Conservation (phyloP, 2,797 vertebrate genomes). For the Mastacembelus armatus region DNA sequence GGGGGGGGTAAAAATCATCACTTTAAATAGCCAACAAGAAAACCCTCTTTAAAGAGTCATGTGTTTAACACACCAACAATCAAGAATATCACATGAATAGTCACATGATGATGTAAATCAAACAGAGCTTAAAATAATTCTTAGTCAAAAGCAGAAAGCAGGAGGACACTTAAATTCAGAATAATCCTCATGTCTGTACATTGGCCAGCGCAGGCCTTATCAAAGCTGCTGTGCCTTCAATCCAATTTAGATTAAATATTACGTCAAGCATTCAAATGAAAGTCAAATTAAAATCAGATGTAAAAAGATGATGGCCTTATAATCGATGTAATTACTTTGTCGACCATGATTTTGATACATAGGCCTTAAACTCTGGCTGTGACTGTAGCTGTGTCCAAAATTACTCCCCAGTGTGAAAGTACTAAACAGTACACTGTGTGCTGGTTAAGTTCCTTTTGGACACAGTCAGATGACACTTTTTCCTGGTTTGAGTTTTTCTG, state of each 20-base stretch:
- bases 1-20: constrained; percentile 22
- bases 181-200: constrained; percentile 42
- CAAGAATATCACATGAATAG: constrained; percentile 59
- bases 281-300: no score
- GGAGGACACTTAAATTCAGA: constrained; percentile 38
- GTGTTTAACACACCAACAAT: constrained; percentile 14
- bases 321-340: no score
- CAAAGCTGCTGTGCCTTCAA: constrained; percentile 11
- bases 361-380: no score
- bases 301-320: no score
- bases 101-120: constrained; percentile 35
- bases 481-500: no score
- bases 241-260: constrained; percentile 5
- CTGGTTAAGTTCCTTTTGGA: no score
- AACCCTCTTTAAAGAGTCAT: constrained; percentile 43
- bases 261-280: neutral
- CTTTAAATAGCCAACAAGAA: constrained; percentile 35
- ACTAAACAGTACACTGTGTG: no score
- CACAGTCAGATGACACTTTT: no score
- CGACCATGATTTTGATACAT: neutral
- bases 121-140: constrained; percentile 31
- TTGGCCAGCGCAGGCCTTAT: constrained; percentile 9
- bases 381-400: no score
- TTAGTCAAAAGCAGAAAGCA: constrained; percentile 24
- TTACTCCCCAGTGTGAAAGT: no score